Evolutionary conservation across 1,140 invertebrate genomes (phyloP), one percentile per base, ranked within the genome.

Genomic region (Eupristina koningsbergeri): DNA sequence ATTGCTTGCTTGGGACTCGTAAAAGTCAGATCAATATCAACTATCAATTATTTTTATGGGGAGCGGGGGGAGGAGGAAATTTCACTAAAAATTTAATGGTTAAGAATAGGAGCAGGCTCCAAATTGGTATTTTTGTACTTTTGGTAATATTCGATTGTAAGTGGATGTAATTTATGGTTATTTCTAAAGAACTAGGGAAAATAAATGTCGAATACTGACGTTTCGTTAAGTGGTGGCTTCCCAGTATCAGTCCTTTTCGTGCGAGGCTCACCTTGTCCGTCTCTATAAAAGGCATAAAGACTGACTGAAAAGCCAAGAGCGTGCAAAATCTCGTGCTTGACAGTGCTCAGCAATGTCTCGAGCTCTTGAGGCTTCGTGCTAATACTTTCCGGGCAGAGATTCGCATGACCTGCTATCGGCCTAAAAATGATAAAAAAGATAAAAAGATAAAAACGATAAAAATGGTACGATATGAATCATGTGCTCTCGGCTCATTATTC

Each of bases 251-350:
- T 94, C 76, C 98, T 93, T 26, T 94, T 94, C 0, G 98, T 99
- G 26, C 98, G 93, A 0, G 98, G 98, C 45, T 95, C 94, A 0
- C 98, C 98, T 58, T 96, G 93, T 71, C 95, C 94, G 91, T 99
- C 98, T 86, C 97, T 93, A 91, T 96, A 98, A 92, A 99, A 99
- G 0, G 98, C 98, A 91, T 97, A 99, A 19, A 99, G 93, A 74
- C 97, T 98, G 0, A 98, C 96, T 15, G 98, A 98, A 93, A 99
- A 99, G 1, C 98, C 98, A 50, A 99, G 93, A 0, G 98, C 98
- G 93, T 99, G 99, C 0, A 99, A 93, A 89, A 99, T 99, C 92
- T 99, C 99, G 92, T 99, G 99, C 92, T 99, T 99, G 0, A 99
- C 97, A 0, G 98, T 99, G 36, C 98, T 98, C 85, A 99, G 93